Base-by-base conservation (phyloP, 2,113 vertebrate genomes). In the Dermatemys mawii region DNA sequence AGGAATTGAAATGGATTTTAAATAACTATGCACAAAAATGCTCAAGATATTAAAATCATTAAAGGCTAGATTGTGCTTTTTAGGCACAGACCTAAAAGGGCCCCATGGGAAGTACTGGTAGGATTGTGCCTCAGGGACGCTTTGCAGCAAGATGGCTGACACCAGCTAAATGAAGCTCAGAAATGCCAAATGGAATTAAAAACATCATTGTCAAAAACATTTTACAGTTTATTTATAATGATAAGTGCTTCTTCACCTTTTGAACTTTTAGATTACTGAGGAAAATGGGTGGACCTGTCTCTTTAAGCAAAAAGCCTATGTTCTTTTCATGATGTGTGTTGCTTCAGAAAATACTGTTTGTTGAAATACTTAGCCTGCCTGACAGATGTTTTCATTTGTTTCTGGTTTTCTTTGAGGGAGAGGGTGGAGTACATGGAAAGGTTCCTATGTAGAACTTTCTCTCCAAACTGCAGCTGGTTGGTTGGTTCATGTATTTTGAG, bases 351-450 rank as follows among this genome's bases (percentile, higher is more conserved):
- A 51, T 51, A 80, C 75, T 86, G 51, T 84, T 83, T 67, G 2
- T 79, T 95, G 92, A 93, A 93, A 95, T 53, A 88, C 24, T 2
- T 9, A 86, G 90, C 63, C 80, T 90, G 84, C 67, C 83, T 95
- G 96, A 90, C 95, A 95, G 84, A 78, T 94, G 95, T 96, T 96
- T 93, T 94, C 94, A 95, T 96, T 90, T 89, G 55, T 95, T 93
- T 95, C 85, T 93, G 95, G 86, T 54, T 7, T 0, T 93, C 49
- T 75, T 93, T 93, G 80, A 7, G 32, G 90, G 88, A 75, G 5
- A 96, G 91, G 96, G 95, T 94, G 95, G 88, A 94, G 93, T 63
- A 91, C 82, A 95, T 87, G 90, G 93, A 97, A 91, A 63, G 38
- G 81, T 86, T 90, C 73, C 90, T 81, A 86, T 93, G 88, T 80